These are phyloP conservation scores for Hydrozoanthus gracilis DNA, from an alignment of 92 coral and sea anemone species.

Conservation along the genomic window DNA sequence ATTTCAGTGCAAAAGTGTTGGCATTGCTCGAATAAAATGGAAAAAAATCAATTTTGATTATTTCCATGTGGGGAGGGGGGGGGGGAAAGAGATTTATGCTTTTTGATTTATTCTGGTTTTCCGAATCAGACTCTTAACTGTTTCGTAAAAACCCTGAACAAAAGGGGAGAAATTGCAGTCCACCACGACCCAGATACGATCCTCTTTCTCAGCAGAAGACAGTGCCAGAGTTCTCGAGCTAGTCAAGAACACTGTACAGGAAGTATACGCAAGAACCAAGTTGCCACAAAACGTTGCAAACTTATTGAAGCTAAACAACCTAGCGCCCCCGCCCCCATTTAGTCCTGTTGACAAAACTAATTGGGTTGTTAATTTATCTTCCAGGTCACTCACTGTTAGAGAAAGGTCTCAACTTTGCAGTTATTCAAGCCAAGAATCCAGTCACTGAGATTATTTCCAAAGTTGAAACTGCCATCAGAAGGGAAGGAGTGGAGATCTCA, in stretches of 20 bases:
- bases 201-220: background rate
- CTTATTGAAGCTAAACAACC: background rate
- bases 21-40: no score
- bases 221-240: background rate
- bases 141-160: no score
- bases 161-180: no score
- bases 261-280: background rate
- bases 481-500: constrained; percentile 34
- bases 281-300: no score
- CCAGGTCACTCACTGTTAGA: constrained; percentile 30
- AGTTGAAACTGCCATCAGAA: constrained; percentile 49
- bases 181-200: no score
- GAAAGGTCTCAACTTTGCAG: constrained; percentile 1
- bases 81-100: no score
- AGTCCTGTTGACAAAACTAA: constrained; percentile 33
- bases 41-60: no score
- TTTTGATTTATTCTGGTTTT: no score
- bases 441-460: constrained; percentile 32
- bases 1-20: no score
- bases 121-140: no score
- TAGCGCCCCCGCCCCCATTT: background rate
- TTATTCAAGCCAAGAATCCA: constrained; percentile 31
- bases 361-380: constrained; percentile 46
- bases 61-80: no score
- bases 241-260: background rate